These are phyloP conservation scores for Ricordea florida DNA, from an alignment of 92 coral and sea anemone species.

Conservation along the genomic window DNA sequence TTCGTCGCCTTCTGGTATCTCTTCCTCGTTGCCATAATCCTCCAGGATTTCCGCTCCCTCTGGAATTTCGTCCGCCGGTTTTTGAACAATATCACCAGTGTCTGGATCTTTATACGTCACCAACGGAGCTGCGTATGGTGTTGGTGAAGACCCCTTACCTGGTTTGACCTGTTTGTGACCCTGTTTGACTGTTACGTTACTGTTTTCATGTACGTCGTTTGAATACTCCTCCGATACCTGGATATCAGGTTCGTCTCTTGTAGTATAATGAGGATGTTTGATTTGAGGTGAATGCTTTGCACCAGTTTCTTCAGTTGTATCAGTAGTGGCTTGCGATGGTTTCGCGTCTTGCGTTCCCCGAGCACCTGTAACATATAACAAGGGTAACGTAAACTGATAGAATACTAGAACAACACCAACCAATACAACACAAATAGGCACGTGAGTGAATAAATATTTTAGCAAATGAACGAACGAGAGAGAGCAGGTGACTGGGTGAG, in stretches of 20 bases:
- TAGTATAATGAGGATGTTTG: background rate
- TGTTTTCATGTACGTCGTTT: slow-evolving; percentile 36
- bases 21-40: slow-evolving; percentile 31
- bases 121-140: background rate
- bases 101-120: slow-evolving; percentile 71
- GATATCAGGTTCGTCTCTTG: background rate
- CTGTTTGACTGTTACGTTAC: background rate
- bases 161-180: background rate
- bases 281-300: background rate
- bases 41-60: slow-evolving; percentile 62
- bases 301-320: background rate
- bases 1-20: slow-evolving; percentile 7
- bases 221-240: background rate
- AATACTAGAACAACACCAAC: background rate
- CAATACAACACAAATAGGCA: background rate
- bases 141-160: background rate
- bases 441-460: background rate
- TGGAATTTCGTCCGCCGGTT: slow-evolving; percentile 63
- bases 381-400: background rate
- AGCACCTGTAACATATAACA: background rate
- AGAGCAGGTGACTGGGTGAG: slow-evolving; percentile 13
- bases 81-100: slow-evolving; percentile 60
- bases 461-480: background rate
- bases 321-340: background rate
- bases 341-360: background rate